Conservation (phyloP, 2,888 invertebrate genomes). For the Mythimna loreyi region DNA sequence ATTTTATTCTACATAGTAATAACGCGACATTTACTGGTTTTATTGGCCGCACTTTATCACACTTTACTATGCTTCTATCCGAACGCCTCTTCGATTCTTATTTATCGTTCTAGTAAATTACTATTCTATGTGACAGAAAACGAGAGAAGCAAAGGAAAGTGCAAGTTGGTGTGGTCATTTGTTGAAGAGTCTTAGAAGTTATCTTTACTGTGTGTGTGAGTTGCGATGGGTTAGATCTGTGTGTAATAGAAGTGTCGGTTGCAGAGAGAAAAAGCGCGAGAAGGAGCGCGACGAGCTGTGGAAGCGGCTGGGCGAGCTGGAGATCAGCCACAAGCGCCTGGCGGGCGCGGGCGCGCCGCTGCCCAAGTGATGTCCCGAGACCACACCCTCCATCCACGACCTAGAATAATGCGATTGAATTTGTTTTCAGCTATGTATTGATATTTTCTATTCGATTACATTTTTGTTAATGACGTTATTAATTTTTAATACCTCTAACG, state of each 20-base stretch:
- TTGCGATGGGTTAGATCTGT: background rate
- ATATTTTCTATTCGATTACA: slow-evolving; percentile 90
- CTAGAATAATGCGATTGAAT: slow-evolving; percentile 85
- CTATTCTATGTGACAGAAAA: too few relatives aligned
- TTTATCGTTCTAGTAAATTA: too few relatives aligned
- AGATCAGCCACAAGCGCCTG: slow-evolving; percentile 93
- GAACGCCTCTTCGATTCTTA: too few relatives aligned
- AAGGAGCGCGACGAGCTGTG: slow-evolving; percentile 99
- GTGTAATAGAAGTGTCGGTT: slow-evolving; percentile 56
- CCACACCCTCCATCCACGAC: slow-evolving; percentile 70
- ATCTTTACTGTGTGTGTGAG: background rate
- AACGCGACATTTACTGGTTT: background rate
- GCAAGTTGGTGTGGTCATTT: too few relatives aligned
- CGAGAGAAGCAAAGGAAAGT: too few relatives aligned
- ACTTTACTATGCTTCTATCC: too few relatives aligned
- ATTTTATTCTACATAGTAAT: background rate
- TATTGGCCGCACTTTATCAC: too few relatives aligned
- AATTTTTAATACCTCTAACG: slow-evolving; percentile 86
- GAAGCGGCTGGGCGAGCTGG: slow-evolving; percentile 98
- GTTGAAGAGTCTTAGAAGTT: background rate
- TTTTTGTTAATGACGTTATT: slow-evolving; percentile 89
- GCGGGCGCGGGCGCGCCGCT: slow-evolving; percentile 69
- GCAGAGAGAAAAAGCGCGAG: slow-evolving; percentile 97
- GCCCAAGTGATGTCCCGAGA: slow-evolving; percentile 90
- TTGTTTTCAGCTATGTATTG: slow-evolving; percentile 88